Conservation (phyloP, 2,888 invertebrate species). For the Glyphotaelius pellucidus region DNA sequence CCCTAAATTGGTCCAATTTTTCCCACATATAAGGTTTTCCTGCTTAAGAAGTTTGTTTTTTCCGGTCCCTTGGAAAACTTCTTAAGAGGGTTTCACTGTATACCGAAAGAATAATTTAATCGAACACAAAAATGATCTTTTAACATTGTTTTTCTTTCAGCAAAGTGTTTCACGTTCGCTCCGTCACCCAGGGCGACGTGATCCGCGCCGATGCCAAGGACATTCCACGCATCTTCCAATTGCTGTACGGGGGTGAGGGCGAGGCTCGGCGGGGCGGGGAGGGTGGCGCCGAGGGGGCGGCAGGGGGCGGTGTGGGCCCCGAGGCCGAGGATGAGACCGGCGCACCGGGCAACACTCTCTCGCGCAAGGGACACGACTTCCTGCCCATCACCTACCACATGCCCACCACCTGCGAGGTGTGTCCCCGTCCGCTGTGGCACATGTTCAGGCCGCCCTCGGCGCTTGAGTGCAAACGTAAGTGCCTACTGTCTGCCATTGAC, state of each 20-base stretch:
- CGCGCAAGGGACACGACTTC: slow-evolving; percentile 96
- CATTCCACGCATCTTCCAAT: slow-evolving; percentile 98
- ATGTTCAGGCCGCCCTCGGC: slow-evolving; percentile 99
- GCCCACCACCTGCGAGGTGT: slow-evolving; percentile 98
- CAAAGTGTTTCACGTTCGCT: slow-evolving; percentile 98
- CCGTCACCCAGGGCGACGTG: slow-evolving; percentile 99
- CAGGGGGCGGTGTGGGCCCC: slow-evolving; percentile 78
- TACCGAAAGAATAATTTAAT: too few relatives aligned
- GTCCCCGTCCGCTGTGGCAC: slow-evolving; percentile 97
- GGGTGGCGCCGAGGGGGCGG: slow-evolving; percentile 83
- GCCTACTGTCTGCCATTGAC: background rate
- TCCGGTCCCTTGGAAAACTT: too few relatives aligned
- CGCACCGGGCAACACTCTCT: slow-evolving; percentile 77
- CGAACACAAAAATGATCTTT: too few relatives aligned
- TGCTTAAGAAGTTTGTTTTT: too few relatives aligned
- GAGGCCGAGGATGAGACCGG: slow-evolving; percentile 71
- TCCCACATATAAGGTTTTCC: too few relatives aligned
- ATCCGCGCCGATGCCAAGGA: slow-evolving; percentile 99
- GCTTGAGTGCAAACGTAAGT: slow-evolving; percentile 95
- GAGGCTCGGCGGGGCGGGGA: slow-evolving; percentile 90
- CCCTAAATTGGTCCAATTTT: too few relatives aligned
- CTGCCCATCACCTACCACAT: slow-evolving; percentile 97
- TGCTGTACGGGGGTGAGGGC: slow-evolving; percentile 98
- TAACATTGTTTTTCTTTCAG: slow-evolving; percentile 75
- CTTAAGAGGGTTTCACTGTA: too few relatives aligned